Conservation (phyloP, 1,140 invertebrate species). For the Plodia interpunctella region DNA sequence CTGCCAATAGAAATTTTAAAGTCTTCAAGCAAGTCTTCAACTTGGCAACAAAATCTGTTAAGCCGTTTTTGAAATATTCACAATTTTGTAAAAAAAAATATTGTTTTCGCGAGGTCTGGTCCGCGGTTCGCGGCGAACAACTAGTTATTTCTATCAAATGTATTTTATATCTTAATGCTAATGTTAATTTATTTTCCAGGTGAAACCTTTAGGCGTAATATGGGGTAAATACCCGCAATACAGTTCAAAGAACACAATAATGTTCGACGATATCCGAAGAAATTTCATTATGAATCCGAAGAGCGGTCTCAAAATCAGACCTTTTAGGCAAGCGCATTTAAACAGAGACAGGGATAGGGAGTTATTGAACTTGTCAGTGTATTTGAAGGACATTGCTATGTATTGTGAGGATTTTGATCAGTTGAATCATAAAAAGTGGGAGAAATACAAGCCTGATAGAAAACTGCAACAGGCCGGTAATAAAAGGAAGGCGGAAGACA, state of each 20-base stretch:
- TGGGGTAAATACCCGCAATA: slow-evolving; percentile 97
- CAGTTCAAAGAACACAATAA: slow-evolving; percentile 94
- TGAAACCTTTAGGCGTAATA: slow-evolving; percentile 96
- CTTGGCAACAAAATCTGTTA: no score
- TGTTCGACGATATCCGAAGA: slow-evolving; percentile 98
- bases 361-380: slow-evolving; percentile 88
- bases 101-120: no score
- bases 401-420: slow-evolving; percentile 89
- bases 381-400: slow-evolving; percentile 90
- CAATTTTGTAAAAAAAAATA: no score
- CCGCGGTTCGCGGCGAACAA: no score
- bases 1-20: no score
- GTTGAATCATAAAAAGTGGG: slow-evolving; percentile 95
- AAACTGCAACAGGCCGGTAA: slow-evolving; percentile 58
- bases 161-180: no score
- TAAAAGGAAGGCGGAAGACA: slow-evolving; percentile 72
- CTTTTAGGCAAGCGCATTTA: slow-evolving; percentile 93
- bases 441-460: slow-evolving; percentile 84
- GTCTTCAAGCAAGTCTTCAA: no score
- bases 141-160: no score
- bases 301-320: slow-evolving; percentile 92
- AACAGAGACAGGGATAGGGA: slow-evolving; percentile 92
- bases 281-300: slow-evolving; percentile 99
- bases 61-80: no score
- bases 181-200: slow-evolving; percentile 78